Conservation (phyloP, 2,797 vertebrate species). For the Melanotaenia parkinsoni region DNA sequence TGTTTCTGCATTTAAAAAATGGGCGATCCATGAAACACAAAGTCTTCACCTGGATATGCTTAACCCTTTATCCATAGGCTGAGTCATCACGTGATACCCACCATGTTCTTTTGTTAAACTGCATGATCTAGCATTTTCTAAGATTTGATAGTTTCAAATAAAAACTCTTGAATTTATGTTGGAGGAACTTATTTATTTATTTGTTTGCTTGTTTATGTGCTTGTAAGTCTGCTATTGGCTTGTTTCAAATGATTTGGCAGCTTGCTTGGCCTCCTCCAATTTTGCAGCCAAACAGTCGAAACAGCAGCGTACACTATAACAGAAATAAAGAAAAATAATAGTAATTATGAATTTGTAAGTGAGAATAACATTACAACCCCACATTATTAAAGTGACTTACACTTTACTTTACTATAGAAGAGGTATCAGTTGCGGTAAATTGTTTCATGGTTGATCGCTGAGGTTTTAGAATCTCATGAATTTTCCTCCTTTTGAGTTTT, state of each 20-base stretch:
- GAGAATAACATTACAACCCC: too few species aligned
- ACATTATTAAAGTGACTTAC: not conserved
- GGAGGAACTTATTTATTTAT: not conserved
- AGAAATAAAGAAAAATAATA: not conserved
- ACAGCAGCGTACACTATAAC: not conserved
- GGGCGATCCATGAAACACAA: not conserved
- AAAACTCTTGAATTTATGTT: not conserved
- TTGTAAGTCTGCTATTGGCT: not conserved
- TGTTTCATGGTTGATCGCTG: not conserved
- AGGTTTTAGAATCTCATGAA: slow-evolving; percentile 1
- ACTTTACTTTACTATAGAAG: not conserved
- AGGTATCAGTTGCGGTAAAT: slow-evolving; percentile 9
- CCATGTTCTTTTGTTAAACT: not conserved
- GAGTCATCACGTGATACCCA: not conserved
- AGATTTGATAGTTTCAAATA: not conserved
- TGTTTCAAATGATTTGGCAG: not conserved
- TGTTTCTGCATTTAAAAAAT: not conserved
- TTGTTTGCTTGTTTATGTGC: not conserved
- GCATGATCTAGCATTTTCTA: not conserved
- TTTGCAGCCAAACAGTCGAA: not conserved
- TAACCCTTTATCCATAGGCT: not conserved
- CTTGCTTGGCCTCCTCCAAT: not conserved
- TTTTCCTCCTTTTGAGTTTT: not conserved
- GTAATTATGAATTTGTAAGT: too few species aligned
- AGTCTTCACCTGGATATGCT: not conserved